phyloP scores from a whole-genome alignment of 1,140 invertebrate species.

The Heliconius nattereri region DNA sequence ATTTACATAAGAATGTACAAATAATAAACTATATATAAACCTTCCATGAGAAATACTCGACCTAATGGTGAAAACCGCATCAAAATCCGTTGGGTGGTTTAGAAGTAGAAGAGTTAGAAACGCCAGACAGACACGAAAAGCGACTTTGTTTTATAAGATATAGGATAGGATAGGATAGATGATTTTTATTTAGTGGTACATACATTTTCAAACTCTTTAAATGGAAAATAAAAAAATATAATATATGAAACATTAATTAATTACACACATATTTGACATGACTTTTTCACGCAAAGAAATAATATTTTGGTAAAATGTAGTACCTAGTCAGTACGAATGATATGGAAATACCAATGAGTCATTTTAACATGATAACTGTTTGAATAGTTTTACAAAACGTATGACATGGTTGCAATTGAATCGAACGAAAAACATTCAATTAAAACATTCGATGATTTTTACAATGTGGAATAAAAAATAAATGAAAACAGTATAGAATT shows the following conservation, averaged over 20 bases:
- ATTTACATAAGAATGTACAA: too few relatives aligned
- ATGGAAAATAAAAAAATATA: too few relatives aligned
- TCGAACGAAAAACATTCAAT: neutral
- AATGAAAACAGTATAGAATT: neutral
- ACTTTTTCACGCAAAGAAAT: neutral
- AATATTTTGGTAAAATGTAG: neutral
- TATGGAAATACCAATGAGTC: neutral
- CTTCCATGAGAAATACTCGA: too few relatives aligned
- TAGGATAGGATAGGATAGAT: too few relatives aligned
- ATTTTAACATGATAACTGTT: neutral
- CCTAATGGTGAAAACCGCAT: too few relatives aligned
- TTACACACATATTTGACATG: neutral
- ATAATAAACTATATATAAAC: too few relatives aligned
- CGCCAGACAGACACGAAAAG: too few relatives aligned
- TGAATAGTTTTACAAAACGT: neutral
- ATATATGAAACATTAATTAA: neutral
- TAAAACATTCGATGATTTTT: neutral
- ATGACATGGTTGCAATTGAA: neutral
- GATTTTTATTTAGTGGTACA: too few relatives aligned
- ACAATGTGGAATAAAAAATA: neutral
- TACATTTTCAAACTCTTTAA: too few relatives aligned
- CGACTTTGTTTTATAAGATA: too few relatives aligned
- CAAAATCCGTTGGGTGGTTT: too few relatives aligned
- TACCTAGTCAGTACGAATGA: neutral
- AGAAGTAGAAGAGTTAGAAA: too few relatives aligned